phyloP scores from a whole-genome alignment of 2,113 vertebrate genomes.

The Aegithalos caudatus region DNA sequence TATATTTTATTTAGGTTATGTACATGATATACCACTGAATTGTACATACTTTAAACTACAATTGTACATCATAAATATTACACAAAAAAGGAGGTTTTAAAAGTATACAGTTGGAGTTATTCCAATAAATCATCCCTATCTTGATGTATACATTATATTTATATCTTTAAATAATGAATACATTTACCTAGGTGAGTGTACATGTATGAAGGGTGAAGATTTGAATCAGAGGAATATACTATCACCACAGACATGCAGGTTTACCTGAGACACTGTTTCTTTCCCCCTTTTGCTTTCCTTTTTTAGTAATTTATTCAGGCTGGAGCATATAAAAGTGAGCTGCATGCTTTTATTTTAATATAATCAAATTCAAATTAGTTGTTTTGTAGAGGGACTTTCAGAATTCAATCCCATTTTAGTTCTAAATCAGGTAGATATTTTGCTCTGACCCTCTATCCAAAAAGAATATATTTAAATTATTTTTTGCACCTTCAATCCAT shows the following conservation, averaged over 20 bases:
- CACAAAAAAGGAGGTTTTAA: neutral
- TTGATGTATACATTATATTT: neutral
- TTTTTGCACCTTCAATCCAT: neutral
- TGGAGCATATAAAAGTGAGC: neutral
- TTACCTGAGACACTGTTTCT: neutral
- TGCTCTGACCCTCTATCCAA: neutral
- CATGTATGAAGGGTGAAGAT: neutral
- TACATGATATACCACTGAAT: neutral
- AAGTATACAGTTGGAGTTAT: neutral
- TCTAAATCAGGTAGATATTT: neutral
- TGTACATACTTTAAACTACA: neutral
- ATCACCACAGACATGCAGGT: neutral
- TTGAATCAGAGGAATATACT: neutral
- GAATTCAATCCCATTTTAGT: neutral
- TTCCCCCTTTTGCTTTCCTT: neutral
- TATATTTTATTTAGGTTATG: neutral
- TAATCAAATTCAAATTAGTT: neutral
- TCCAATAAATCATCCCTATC: neutral
- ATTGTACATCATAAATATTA: neutral
- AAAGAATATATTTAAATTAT: neutral
- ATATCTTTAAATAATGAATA: neutral
- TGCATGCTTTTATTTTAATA: neutral
- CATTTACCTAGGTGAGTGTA: neutral
- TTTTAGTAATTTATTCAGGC: neutral
- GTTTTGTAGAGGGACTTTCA: neutral